phyloP scores from a whole-genome alignment of 2,888 invertebrate genomes.

The Boloria selene region DNA sequence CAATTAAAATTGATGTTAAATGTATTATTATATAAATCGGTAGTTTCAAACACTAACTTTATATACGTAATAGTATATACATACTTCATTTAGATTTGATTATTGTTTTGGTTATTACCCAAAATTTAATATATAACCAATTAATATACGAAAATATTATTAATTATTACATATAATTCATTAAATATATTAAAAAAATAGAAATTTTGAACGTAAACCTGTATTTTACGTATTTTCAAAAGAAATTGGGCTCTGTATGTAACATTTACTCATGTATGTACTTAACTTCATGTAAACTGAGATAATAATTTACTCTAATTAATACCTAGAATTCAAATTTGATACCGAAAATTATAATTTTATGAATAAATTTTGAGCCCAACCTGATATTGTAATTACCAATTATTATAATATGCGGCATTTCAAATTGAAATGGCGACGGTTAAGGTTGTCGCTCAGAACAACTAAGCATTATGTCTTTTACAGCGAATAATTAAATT shows the following conservation, averaged over 20 bases:
- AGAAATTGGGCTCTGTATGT: background rate
- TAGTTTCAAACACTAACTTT: too few relatives aligned
- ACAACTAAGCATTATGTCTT: background rate
- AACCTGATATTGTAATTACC: constrained; percentile 26
- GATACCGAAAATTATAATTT: constrained; percentile 30
- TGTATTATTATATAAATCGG: constrained; percentile 1
- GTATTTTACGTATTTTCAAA: too few relatives aligned
- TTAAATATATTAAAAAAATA: too few relatives aligned
- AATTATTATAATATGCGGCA: constrained; percentile 22
- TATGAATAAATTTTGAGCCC: constrained; percentile 20
- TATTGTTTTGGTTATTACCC: too few relatives aligned
- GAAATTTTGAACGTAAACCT: too few relatives aligned
- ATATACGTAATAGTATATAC: too few relatives aligned
- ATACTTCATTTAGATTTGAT: too few relatives aligned
- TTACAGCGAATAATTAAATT: too few relatives aligned
- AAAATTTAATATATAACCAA: too few relatives aligned
- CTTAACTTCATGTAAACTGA: constrained; percentile 27
- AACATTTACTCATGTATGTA: background rate
- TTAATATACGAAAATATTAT: too few relatives aligned
- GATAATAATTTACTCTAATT: constrained; percentile 34
- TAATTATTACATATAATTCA: too few relatives aligned
- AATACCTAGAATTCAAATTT: constrained; percentile 31
- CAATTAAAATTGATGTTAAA: constrained; percentile 17
- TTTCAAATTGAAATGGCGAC: constrained; percentile 14
- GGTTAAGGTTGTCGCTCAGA: background rate